A percentile compares a stretch with the other conserved stretches of the same genome.
phyloP scores from a whole-genome alignment of 2,113 vertebrate species.

The Thermophis baileyi region DNA sequence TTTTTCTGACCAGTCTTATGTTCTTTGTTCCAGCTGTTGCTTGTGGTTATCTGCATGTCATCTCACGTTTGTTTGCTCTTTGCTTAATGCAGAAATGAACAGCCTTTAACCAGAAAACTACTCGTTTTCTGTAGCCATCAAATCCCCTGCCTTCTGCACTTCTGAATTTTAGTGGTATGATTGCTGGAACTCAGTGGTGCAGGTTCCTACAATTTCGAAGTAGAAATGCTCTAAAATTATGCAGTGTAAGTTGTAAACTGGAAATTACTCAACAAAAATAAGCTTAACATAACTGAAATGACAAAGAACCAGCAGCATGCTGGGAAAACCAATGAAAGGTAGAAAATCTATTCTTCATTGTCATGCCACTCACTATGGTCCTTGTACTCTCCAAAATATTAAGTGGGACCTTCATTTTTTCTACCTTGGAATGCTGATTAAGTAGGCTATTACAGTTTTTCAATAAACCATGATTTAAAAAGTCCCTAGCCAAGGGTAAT shows the following conservation, averaged over 20 bases:
- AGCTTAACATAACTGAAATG: background rate
- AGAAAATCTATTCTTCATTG: background rate
- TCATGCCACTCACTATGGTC: background rate
- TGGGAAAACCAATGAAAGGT: background rate
- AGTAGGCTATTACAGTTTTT: background rate
- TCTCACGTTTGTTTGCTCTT: background rate
- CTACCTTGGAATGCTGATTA: background rate
- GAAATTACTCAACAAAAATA: background rate
- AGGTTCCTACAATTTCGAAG: background rate
- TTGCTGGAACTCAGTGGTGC: background rate
- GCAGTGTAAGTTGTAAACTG: background rate
- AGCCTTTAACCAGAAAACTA: background rate
- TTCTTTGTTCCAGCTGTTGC: background rate
- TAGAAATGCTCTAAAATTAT: background rate
- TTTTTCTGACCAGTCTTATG: background rate
- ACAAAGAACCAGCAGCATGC: background rate
- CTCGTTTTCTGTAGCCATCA: background rate
- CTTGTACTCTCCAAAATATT: background rate
- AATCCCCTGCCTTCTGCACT: background rate
- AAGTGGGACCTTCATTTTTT: background rate
- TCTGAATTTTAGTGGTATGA: background rate
- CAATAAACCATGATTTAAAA: background rate
- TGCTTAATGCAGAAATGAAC: background rate
- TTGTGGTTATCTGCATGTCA: background rate
- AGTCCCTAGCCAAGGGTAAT: background rate